Conservation (phyloP, 2,888 invertebrate species). For the Xanthia icteritia region DNA sequence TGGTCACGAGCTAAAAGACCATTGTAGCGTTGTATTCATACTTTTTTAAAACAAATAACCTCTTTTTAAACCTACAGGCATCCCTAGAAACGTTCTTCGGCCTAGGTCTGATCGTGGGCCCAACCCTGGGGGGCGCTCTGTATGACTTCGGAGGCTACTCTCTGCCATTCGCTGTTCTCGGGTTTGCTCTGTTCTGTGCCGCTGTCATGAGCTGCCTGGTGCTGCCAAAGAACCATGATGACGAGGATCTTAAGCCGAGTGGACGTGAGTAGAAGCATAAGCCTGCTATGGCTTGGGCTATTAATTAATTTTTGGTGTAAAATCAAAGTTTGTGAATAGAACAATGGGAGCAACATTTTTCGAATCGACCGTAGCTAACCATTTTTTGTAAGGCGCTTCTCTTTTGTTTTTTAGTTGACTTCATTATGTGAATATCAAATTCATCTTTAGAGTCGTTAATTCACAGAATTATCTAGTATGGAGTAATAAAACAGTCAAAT, state of each 20-base stretch:
- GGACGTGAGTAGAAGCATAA: constrained; percentile 89
- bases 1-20: too few species aligned
- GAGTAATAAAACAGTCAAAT: not conserved
- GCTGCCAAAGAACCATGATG: constrained; percentile 91
- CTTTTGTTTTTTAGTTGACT: not conserved
- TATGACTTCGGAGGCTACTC: constrained; percentile 95
- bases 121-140: constrained; percentile 96
- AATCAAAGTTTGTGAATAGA: not conserved
- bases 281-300: not conserved
- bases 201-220: constrained; percentile 94
- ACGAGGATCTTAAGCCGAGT: constrained; percentile 90
- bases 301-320: too few species aligned
- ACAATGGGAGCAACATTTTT: not conserved
- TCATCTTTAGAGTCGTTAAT: not conserved
- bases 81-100: constrained; percentile 97
- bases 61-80: constrained; percentile 87
- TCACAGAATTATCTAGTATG: not conserved
- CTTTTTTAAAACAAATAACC: not conserved
- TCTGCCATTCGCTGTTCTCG: constrained; percentile 95
- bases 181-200: constrained; percentile 93
- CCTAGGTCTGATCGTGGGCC: constrained; percentile 96
- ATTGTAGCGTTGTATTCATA: not conserved
- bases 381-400: constrained; percentile 2
- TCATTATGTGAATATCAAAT: not conserved
- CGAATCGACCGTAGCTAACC: rapidly evolving